Percentiles rank a stretch among this genome's conserved stretches.
Conservation (phyloP, 2,888 invertebrate genomes). For the Limnephilus marmoratus region DNA sequence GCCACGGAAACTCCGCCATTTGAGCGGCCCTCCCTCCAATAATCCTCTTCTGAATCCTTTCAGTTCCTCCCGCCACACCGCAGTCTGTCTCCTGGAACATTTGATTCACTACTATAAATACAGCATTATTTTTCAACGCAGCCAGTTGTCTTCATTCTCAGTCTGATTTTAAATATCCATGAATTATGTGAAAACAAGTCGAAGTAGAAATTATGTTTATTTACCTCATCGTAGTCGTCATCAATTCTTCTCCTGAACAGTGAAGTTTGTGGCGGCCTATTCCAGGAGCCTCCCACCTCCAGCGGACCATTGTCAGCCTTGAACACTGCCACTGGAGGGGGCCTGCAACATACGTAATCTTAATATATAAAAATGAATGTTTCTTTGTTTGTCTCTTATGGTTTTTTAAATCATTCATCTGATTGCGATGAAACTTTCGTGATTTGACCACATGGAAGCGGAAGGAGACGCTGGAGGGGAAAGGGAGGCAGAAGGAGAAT, state of each 20-base stretch:
- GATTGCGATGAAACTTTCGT: too few species aligned
- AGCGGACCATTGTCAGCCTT: constrained; percentile 58
- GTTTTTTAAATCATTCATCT: too few species aligned
- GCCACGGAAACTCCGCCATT: constrained; percentile 90
- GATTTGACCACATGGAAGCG: too few species aligned
- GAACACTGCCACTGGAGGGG: constrained; percentile 61
- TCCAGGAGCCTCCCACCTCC: constrained; percentile 70
- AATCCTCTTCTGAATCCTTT: constrained; percentile 84
- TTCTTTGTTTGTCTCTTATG: too few species aligned
- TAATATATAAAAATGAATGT: too few species aligned
- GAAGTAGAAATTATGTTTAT: not conserved
- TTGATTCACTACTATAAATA: not conserved
- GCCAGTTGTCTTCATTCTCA: not conserved
- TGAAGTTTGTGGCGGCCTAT: constrained; percentile 69
- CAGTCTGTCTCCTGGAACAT: constrained; percentile 78
- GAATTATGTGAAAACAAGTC: not conserved
- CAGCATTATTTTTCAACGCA: not conserved
- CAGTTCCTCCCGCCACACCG: constrained; percentile 79
- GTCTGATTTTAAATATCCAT: not conserved
- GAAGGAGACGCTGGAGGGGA: too few species aligned
- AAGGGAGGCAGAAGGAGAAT: too few species aligned
- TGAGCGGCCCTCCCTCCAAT: constrained; percentile 88
- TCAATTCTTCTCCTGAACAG: constrained; percentile 74
- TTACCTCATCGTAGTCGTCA: constrained; percentile 73
- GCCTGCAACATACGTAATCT: constrained; percentile 50